Conservation (phyloP, 1,140 invertebrate species). For the Neodiprion lecontei region DNA sequence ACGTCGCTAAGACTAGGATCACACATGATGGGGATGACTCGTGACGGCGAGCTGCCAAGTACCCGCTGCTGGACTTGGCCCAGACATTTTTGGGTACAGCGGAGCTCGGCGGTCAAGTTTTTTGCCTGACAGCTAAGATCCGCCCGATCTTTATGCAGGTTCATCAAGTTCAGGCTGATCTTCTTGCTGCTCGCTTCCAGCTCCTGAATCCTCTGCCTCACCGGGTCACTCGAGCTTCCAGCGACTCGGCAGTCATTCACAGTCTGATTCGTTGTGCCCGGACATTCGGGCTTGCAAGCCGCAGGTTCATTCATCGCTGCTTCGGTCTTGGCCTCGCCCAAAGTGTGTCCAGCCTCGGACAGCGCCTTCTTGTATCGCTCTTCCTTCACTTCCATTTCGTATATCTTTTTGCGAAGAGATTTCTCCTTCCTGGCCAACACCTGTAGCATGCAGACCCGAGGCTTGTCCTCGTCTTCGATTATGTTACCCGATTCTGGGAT, state of each 20-base stretch:
- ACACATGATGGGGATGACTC: background rate
- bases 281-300: background rate
- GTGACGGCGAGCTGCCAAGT: background rate
- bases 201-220: slow-evolving; percentile 12
- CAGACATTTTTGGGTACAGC: slow-evolving; percentile 1
- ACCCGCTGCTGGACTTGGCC: slow-evolving; percentile 1
- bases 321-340: background rate
- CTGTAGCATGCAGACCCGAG: slow-evolving; percentile 8
- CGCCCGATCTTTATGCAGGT: slow-evolving; percentile 17
- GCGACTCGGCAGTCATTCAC: background rate
- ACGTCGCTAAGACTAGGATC: background rate
- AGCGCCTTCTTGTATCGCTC: slow-evolving; percentile 19
- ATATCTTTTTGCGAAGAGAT: slow-evolving; percentile 20
- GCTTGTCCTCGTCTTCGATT: background rate
- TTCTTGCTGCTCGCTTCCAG: slow-evolving; percentile 23
- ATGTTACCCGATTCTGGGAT: background rate
- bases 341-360: background rate
- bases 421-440: slow-evolving; percentile 22
- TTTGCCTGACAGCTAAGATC: slow-evolving; percentile 8
- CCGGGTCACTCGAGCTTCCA: background rate
- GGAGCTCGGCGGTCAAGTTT: slow-evolving; percentile 14
- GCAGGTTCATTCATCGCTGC: background rate
- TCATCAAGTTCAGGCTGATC: slow-evolving; percentile 20
- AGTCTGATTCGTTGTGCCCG: background rate
- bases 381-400: slow-evolving; percentile 25